Evolutionary conservation across 1,140 invertebrate genomes (phyloP).

Genomic region (Epicauta chinensis): DNA sequence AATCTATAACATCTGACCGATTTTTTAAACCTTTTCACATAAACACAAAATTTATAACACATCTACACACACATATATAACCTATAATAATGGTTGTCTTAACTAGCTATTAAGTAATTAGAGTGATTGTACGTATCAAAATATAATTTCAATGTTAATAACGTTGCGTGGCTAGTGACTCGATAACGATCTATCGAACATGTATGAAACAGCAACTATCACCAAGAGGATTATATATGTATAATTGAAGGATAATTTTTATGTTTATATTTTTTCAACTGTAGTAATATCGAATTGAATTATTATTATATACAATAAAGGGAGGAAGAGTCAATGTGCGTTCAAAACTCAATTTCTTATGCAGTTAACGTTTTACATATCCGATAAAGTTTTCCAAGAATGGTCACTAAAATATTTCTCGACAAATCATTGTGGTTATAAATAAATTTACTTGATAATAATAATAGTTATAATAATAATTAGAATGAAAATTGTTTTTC

Average conservation of each 20-base stretch:
- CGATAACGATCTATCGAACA: slow-evolving; percentile 3
- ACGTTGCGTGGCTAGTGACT: slow-evolving; percentile 13
- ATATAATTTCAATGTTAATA: slow-evolving; percentile 17
- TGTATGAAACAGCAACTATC: not conserved
- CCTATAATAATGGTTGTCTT: slow-evolving; percentile 11
- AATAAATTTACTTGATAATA: no score
- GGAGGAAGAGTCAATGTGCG: slow-evolving; percentile 6
- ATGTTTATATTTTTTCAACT: not conserved
- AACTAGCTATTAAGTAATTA: slow-evolving; percentile 17
- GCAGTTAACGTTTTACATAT: slow-evolving; percentile 16
- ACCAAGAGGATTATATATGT: not conserved
- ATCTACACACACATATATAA: no score
- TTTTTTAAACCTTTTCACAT: no score
- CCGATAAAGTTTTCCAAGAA: slow-evolving; percentile 16
- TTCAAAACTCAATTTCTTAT: slow-evolving; percentile 14
- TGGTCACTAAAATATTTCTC: slow-evolving; percentile 15
- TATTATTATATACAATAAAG: not conserved
- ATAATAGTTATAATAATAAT: no score
- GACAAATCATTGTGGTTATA: no score
- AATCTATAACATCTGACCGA: no score
- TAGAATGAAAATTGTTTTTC: no score
- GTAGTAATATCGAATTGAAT: not conserved
- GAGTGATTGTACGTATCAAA: slow-evolving; percentile 16
- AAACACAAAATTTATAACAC: no score
- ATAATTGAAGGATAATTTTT: not conserved